Evolutionary conservation across 1,140 invertebrate genomes (phyloP), one percentile per base, ranked within the genome.

Genomic region (Drosophila repleta): DNA sequence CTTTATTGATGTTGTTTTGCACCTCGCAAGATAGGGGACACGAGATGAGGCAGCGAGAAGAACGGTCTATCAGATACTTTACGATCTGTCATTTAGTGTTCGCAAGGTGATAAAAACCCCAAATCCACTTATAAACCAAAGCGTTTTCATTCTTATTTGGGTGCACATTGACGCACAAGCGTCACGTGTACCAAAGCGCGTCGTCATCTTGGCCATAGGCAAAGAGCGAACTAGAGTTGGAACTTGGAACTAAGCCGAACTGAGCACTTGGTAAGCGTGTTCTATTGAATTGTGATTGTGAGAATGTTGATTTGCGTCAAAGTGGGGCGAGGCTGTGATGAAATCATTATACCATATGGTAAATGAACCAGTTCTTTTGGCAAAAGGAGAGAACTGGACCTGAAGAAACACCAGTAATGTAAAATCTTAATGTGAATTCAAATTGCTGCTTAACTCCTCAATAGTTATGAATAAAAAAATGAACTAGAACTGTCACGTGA

Each of bases 131-230:
- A 18, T 57, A 45, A 45, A 45, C 15, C 39, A 45, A 57, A 57
- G 24, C 39, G 11, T 13, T 57, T 45, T 45, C 29, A 8, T 43
- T 24, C 41, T 29, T 39, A 66, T 66, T 37, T 41, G 43, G 20
- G 4, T 35, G 10, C 48, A 10, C n/a, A 46, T 53, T 69, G 66
- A 62, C 66, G 55, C 55, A 57, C 26, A 29, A 21, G 11, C 41
- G 66, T 69, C 57, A 62, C 49, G 39, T 37, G 49, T 26, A 68
- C 39, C 11, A 10, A 57, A 57, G 18, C 29, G 55, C 55, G 17
- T 13, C 17, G 24, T 45, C 39, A 45, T 57, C n/a, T 45, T 32
- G 29, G 24, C 15, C 21, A 45, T 45, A 29, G 49, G 29, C 3
- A 29, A 52, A 32, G 2, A 3, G 8, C 15, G 21, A 57, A 45